Conservation (phyloP, 2,113 vertebrate species). For the Anarrhichthys ocellatus region DNA sequence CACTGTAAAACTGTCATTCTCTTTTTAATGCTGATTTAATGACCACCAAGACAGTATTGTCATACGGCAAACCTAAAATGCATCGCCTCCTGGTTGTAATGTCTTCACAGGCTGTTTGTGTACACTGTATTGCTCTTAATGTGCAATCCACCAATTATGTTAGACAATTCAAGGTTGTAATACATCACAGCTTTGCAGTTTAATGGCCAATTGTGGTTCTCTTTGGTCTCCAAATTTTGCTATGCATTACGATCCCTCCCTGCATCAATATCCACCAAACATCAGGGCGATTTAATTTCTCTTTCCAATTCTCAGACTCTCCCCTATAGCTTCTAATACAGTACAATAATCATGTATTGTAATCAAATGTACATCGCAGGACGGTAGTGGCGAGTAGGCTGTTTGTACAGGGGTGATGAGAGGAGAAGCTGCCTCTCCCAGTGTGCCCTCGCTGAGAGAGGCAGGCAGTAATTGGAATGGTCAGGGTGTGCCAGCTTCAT, state of each 20-base stretch:
- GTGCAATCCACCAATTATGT: constrained; percentile 44
- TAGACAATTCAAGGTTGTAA: constrained; percentile 32
- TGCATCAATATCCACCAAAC: constrained; percentile 32
- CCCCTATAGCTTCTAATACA: constrained; percentile 19
- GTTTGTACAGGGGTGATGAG: constrained; percentile 65
- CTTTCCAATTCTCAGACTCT: constrained; percentile 16
- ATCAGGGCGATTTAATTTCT: constrained; percentile 36
- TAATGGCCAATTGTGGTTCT: constrained; percentile 45
- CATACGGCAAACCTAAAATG: constrained; percentile 20
- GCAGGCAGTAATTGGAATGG: constrained; percentile 72
- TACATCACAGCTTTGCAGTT: constrained; percentile 42
- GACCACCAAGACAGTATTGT: constrained; percentile 4
- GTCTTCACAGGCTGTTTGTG: constrained; percentile 16
- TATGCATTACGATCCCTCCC: constrained; percentile 29
- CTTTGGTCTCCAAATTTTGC: constrained; percentile 40
- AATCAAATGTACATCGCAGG: constrained; percentile 61
- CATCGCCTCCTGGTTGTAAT: constrained; percentile 6
- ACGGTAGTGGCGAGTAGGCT: constrained; percentile 38
- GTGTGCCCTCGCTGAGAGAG: constrained; percentile 56
- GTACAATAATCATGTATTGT: constrained; percentile 46
- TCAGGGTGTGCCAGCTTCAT: constrained; percentile 71
- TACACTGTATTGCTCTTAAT: constrained; percentile 39
- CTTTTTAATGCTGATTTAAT: constrained; percentile 23
- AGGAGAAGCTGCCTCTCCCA: constrained; percentile 57
- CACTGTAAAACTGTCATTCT: background rate